phyloP scores from a whole-genome alignment of 2,888 invertebrate genomes.

The Falcaria lacertinaria region DNA sequence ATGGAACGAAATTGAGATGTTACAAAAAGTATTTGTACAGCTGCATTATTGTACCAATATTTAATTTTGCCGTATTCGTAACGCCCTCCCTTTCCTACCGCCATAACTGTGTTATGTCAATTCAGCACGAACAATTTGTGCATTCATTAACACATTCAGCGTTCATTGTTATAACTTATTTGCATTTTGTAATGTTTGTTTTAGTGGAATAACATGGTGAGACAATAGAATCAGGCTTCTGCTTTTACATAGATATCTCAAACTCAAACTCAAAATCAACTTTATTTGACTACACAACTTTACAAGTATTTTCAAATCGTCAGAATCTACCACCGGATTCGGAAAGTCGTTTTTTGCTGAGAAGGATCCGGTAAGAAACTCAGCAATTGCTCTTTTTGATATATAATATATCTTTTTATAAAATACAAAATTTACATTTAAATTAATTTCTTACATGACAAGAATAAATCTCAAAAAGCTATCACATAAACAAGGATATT shows the following conservation, averaged over 20 bases:
- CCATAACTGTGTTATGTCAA: constrained; percentile 8
- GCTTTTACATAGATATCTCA: not conserved
- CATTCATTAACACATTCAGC: constrained; percentile 5
- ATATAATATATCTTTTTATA: no score
- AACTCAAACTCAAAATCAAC: no score
- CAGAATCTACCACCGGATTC: no score
- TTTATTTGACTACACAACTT: no score
- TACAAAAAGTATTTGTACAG: constrained; percentile 30
- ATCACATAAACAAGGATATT: no score
- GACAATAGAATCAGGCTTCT: not conserved
- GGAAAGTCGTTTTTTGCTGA: no score
- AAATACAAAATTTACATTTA: no score
- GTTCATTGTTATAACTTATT: not conserved
- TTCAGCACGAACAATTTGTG: constrained; percentile 5
- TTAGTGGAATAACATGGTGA: not conserved
- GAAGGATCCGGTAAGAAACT: no score
- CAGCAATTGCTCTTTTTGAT: no score
- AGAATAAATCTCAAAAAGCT: no score
- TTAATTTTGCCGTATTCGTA: constrained; percentile 4
- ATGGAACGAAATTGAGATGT: constrained; percentile 24
- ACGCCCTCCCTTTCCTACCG: constrained; percentile 10
- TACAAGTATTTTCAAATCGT: no score
- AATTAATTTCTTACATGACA: no score
- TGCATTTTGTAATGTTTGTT: not conserved
- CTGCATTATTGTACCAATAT: constrained; percentile 10